These are phyloP conservation scores for Athalia circularis DNA, from an alignment of 2,888 invertebrate genomes.

Conservation along the genomic window DNA sequence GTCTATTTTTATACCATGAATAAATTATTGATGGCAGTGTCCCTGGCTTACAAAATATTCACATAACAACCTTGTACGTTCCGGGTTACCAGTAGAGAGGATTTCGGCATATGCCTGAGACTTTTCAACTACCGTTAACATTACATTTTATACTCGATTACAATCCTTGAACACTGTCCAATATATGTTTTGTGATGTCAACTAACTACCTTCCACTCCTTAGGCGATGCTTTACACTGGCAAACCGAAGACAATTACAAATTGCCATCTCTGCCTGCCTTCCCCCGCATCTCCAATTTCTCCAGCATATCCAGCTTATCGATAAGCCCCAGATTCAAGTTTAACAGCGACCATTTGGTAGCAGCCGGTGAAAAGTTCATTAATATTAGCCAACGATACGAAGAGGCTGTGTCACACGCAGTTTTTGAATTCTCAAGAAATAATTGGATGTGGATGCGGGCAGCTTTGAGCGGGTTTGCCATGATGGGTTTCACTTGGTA, in stretches of 20 bases:
- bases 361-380: constrained; percentile 48
- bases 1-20: constrained; percentile 30
- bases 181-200: background rate
- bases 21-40: constrained; percentile 32
- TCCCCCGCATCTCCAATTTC: constrained; percentile 47
- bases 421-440: constrained; percentile 51
- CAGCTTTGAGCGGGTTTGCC: constrained; percentile 72
- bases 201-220: constrained; percentile 31
- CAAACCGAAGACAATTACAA: constrained; percentile 42
- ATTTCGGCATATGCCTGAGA: too few species aligned
- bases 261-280: constrained; percentile 44
- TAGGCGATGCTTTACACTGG: constrained; percentile 35
- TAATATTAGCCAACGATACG: constrained; percentile 53
- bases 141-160: too few species aligned
- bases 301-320: constrained; percentile 35
- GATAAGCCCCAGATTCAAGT: constrained; percentile 34
- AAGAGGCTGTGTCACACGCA: constrained; percentile 47
- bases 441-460: constrained; percentile 63
- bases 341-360: constrained; percentile 40
- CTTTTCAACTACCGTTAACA: too few species aligned
- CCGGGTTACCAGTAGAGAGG: too few species aligned
- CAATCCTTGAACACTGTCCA: too few species aligned
- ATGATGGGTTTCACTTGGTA: constrained; percentile 77
- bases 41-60: constrained; percentile 19
- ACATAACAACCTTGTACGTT: background rate